Percentiles rank a stretch among this genome's conserved stretches.
These are phyloP conservation scores for Lypha dubia DNA, from an alignment of 2,888 invertebrate species.

Conservation along the genomic window DNA sequence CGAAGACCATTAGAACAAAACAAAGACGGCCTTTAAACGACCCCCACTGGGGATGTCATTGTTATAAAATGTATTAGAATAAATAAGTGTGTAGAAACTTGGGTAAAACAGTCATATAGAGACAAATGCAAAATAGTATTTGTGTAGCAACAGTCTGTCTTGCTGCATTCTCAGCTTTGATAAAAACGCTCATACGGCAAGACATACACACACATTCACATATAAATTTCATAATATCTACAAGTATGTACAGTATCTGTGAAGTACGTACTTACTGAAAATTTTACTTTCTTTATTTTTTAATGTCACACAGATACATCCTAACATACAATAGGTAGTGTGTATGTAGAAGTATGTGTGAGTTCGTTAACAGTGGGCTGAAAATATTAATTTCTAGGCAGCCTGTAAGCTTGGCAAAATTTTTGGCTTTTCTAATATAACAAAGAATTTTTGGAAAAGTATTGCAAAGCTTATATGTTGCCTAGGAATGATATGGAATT, in stretches of 20 bases:
- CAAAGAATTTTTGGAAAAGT: too few relatives aligned
- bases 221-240: constrained; percentile 3
- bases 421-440: too few relatives aligned
- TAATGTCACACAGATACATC: constrained; percentile 43
- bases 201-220: not conserved
- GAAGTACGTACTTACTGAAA: constrained; percentile 41
- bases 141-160: constrained; percentile 22
- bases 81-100: not conserved
- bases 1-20: constrained; percentile 13
- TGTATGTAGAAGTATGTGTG: not conserved
- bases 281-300: constrained; percentile 65
- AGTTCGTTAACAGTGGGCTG: not conserved
- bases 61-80: constrained; percentile 45
- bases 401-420: constrained; percentile 24
- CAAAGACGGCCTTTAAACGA: constrained; percentile 45
- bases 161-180: constrained; percentile 15
- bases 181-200: constrained; percentile 5
- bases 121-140: not conserved
- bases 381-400: not conserved
- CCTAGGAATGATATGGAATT: too few relatives aligned
- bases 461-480: too few relatives aligned
- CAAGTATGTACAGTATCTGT: constrained; percentile 24
- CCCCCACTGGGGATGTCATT: constrained; percentile 43
- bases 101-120: not conserved
- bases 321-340: not conserved